phyloP scores from a whole-genome alignment of 2,888 invertebrate genomes.

The Drosophila eohydei region DNA sequence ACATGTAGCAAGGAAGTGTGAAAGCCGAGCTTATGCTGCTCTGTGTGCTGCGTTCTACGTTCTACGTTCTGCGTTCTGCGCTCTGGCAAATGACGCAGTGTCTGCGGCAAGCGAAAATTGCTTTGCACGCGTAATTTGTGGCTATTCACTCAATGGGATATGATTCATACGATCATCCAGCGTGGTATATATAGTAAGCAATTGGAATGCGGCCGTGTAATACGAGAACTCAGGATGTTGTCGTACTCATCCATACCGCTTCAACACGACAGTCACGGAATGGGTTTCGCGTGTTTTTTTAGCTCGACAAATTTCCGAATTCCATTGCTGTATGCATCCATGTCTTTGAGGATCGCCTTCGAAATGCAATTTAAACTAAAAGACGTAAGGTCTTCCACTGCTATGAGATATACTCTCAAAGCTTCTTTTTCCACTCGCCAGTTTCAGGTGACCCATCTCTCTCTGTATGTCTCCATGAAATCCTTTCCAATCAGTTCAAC shows the following conservation, averaged over 20 bases:
- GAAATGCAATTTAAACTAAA: background rate
- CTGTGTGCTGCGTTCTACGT: background rate
- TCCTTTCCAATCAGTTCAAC: too few species aligned
- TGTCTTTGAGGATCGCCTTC: background rate
- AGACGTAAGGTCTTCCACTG: background rate
- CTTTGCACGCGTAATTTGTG: constrained; percentile 29
- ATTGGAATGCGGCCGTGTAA: constrained; percentile 34
- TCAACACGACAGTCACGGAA: background rate
- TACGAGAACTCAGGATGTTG: constrained; percentile 48
- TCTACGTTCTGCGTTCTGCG: background rate
- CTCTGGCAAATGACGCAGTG: constrained; percentile 22
- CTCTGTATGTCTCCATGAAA: too few species aligned
- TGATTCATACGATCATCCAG: constrained; percentile 33
- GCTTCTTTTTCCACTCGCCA: background rate
- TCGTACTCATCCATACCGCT: background rate
- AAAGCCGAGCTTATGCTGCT: constrained; percentile 4
- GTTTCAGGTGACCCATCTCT: too few species aligned
- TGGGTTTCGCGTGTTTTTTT: background rate
- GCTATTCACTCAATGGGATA: constrained; percentile 13
- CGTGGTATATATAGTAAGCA: constrained; percentile 32
- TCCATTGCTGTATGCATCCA: background rate
- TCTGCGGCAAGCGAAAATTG: constrained; percentile 27
- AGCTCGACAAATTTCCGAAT: background rate
- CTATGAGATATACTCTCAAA: background rate
- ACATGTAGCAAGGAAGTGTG: constrained; percentile 5